Conservation (phyloP, 1,140 invertebrate species). For the Choristoneura fumiferana region DNA sequence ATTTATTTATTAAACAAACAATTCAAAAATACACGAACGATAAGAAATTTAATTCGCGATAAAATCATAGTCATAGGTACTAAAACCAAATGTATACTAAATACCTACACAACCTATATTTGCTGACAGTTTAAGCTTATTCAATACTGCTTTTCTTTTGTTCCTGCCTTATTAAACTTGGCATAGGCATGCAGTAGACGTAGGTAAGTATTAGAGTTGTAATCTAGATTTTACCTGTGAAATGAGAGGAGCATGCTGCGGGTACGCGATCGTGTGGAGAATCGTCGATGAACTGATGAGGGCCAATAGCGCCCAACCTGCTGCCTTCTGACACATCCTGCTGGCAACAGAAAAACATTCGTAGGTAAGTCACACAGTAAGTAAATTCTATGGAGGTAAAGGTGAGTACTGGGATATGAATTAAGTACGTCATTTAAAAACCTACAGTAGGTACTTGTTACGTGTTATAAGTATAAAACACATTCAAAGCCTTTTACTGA, state of each 20-base stretch:
- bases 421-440: background rate
- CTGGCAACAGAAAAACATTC: slow-evolving; percentile 38
- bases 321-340: slow-evolving; percentile 75
- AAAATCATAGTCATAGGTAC: too few relatives aligned
- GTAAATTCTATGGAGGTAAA: slow-evolving; percentile 15
- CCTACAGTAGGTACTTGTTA: background rate
- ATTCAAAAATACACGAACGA: too few relatives aligned
- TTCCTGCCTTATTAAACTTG: too few relatives aligned
- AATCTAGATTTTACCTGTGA: slow-evolving; percentile 54
- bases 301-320: slow-evolving; percentile 77
- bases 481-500: background rate
- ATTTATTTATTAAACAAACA: too few relatives aligned
- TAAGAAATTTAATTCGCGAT: too few relatives aligned
- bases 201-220: slow-evolving; percentile 11
- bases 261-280: slow-evolving; percentile 79
- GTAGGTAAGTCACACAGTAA: slow-evolving; percentile 32
- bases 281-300: slow-evolving; percentile 78
- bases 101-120: too few relatives aligned
- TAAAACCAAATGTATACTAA: too few relatives aligned
- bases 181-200: background rate
- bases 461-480: too few relatives aligned
- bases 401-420: background rate
- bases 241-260: slow-evolving; percentile 70
- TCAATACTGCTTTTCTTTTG: too few relatives aligned
- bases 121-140: too few relatives aligned